Conservation (phyloP, 2,888 invertebrate species). For the Agriotes lineatus region DNA sequence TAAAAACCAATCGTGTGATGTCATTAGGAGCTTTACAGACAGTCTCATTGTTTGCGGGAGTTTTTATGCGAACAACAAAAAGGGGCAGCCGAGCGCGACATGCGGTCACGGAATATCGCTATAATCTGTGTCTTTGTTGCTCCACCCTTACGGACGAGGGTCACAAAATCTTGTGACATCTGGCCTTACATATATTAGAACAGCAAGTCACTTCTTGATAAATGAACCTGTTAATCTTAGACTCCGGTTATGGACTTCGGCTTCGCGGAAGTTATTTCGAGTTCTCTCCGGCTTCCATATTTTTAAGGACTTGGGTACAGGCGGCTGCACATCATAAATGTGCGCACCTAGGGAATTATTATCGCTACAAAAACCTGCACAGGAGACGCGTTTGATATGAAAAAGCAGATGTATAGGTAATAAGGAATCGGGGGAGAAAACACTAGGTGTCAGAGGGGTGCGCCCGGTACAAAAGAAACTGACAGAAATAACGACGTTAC, state of each 20-base stretch:
- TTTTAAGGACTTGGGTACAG: no score
- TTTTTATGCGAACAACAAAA: slow-evolving; percentile 51
- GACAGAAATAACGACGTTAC: slow-evolving; percentile 27
- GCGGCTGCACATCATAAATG: not conserved
- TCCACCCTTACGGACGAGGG: slow-evolving; percentile 20
- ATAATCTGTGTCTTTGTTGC: slow-evolving; percentile 56
- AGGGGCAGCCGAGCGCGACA: slow-evolving; percentile 50
- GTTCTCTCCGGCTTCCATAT: not conserved
- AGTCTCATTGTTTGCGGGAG: slow-evolving; percentile 28
- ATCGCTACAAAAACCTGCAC: slow-evolving; percentile 11
- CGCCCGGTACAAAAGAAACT: slow-evolving; percentile 1
- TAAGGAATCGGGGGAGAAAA: slow-evolving; percentile 23
- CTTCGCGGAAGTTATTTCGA: not conserved
- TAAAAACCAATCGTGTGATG: slow-evolving; percentile 35
- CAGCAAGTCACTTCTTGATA: slow-evolving; percentile 19
- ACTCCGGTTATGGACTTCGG: not conserved
- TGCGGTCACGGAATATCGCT: slow-evolving; percentile 56
- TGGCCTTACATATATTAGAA: slow-evolving; percentile 27
- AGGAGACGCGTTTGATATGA: slow-evolving; percentile 10
- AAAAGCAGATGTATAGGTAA: slow-evolving; percentile 25
- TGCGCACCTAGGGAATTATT: slow-evolving; percentile 5
- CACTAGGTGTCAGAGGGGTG: slow-evolving; percentile 15
- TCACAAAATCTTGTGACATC: slow-evolving; percentile 30
- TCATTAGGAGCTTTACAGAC: slow-evolving; percentile 48
- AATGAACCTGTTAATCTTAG: slow-evolving; percentile 17